Evolutionary conservation across 2,113 vertebrate species (phyloP).

Genomic region (Dendropsophus ebraccatus): DNA sequence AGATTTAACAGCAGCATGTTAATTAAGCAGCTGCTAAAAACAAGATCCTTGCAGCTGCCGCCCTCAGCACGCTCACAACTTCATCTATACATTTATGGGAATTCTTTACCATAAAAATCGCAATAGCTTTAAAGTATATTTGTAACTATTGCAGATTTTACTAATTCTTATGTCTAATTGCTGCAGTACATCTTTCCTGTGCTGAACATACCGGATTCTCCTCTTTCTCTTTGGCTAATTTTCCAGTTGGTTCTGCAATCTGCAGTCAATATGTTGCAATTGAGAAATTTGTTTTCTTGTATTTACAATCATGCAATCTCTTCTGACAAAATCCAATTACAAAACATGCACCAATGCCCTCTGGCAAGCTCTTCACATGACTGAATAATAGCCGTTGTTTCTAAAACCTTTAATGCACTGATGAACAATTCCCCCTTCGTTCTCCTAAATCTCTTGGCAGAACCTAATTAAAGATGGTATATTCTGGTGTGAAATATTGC

Average conservation of each 20-base stretch:
- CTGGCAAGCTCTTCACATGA: constrained; percentile 60
- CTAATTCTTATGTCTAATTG: constrained; percentile 5
- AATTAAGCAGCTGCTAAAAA: constrained; percentile 41
- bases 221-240: neutral
- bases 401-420: constrained; percentile 61
- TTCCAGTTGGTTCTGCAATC: neutral
- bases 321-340: constrained; percentile 63
- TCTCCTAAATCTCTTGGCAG: constrained; percentile 62
- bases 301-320: constrained; percentile 62
- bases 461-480: constrained; percentile 62
- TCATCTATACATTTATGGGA: constrained; percentile 5
- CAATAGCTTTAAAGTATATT: constrained; percentile 25
- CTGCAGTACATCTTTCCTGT: neutral
- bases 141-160: neutral
- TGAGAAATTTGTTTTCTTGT: constrained; percentile 63
- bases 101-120: constrained; percentile 5
- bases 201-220: neutral
- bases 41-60: constrained; percentile 33
- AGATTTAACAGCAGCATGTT: constrained; percentile 31
- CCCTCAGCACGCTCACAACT: neutral
- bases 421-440: constrained; percentile 58
- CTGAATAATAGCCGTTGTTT: constrained; percentile 61
- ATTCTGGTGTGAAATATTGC: constrained; percentile 47
- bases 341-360: constrained; percentile 60
- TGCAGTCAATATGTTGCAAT: constrained; percentile 40